Evolutionary conservation across 2,113 vertebrate genomes (phyloP).

Genomic region (Hippotragus niger): DNA sequence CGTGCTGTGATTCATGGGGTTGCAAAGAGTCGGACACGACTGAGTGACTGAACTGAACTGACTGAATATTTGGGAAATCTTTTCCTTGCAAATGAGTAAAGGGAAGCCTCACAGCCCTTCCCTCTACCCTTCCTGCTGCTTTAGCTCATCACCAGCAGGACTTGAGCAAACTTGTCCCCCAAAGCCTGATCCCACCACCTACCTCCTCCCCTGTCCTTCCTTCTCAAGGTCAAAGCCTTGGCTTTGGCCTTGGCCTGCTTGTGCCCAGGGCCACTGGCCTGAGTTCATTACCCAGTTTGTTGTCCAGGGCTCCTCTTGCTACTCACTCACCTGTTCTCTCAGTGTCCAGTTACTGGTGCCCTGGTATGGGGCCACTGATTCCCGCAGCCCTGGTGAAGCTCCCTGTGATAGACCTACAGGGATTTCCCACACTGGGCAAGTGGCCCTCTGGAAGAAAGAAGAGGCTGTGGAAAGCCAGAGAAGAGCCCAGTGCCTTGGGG

Average conservation of each 20-base stretch:
- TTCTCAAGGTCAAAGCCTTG: not conserved
- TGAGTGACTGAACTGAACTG: too few relatives aligned
- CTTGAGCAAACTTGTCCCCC: not conserved
- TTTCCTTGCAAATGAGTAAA: not conserved
- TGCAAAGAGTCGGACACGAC: fast-evolving
- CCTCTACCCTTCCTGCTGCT: not conserved
- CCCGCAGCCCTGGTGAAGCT: not conserved
- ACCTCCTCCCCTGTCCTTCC: not conserved
- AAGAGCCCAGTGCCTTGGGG: not conserved
- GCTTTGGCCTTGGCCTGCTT: not conserved
- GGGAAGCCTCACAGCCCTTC: not conserved
- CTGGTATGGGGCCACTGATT: not conserved
- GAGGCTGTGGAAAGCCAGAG: not conserved
- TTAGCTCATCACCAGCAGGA: not conserved
- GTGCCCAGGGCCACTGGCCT: not conserved
- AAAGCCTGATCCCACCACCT: not conserved
- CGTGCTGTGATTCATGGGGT: too few relatives aligned
- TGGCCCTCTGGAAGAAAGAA: not conserved
- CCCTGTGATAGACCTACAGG: not conserved
- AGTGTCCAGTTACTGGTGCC: not conserved
- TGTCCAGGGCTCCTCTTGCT: not conserved
- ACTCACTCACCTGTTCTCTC: not conserved
- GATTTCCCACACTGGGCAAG: not conserved
- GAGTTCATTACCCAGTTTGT: not conserved
- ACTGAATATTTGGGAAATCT: not conserved